Base-by-base conservation (phyloP, 2,888 invertebrate genomes). In the Drosophila stalkeri region DNA sequence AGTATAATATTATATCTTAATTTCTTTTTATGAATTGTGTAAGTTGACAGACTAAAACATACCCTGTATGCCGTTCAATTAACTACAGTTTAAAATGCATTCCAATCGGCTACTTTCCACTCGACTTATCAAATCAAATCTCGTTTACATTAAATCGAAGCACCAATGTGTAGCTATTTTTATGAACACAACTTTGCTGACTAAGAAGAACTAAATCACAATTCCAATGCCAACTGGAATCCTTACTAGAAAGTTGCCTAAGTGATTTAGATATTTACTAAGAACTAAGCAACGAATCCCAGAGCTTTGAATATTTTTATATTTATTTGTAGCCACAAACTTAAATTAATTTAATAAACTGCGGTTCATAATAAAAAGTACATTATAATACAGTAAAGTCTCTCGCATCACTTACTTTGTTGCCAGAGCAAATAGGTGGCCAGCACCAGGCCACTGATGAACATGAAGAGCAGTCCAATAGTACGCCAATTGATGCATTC, bases 371-470 rank as follows among this genome's bases (percentile, higher is more conserved):
- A 49, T 39, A 44, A 49, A 35, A 44, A n/a, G 12, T 14, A 23
- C 14, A 60, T 7, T n/a, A 27, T 7, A 11, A 14, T 31, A 16
- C 12, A 41, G 14, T 23, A 16, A 39, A 54, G 23, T 27, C 33
- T 20, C 46, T 72, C 44, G 14, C 33, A 54, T 55, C 47, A 87
- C 90, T 92, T 88, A 93, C 92, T 75, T 86, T 92, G 87, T 75
- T 73, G 75, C 72, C 86, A 77, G 62, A 93, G 82, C 62, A 93
- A 82, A 86, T 93, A 92, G 7, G 72, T 72, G 62, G 91, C 91
- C 72, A 92, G 71, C 44, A 72, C 64, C n/a, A 91, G 54, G 18
- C 83, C 89, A 27, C 66, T 49, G 31, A 80, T 59, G 18, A 93
- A 77, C 66, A 92, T 65, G 20, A 89, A 35, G 20, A 82, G 72